A percentile compares a stretch with the other conserved stretches of the same genome.
Evolutionary conservation across 2,888 invertebrate species (phyloP).

Genomic region (Parthenolecanium corni): DNA sequence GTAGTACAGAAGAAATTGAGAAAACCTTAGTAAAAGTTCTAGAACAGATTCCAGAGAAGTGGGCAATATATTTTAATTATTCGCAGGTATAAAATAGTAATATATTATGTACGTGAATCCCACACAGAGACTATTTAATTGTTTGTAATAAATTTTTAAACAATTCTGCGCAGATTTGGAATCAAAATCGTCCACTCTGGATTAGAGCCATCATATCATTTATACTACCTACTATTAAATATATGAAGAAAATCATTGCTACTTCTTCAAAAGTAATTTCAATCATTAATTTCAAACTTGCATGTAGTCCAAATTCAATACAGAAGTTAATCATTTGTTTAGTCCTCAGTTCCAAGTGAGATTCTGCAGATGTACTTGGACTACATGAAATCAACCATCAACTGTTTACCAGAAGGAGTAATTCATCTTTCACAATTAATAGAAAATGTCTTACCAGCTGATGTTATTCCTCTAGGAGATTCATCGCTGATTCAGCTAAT

Average conservation of each 20-base stretch:
- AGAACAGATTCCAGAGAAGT: slow-evolving; percentile 20
- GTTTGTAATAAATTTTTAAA: no score
- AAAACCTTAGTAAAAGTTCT: slow-evolving; percentile 17
- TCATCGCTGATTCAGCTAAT: slow-evolving; percentile 62
- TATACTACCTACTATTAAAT: slow-evolving; percentile 13
- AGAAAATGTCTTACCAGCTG: slow-evolving; percentile 57
- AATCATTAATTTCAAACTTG: no score
- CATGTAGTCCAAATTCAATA: no score
- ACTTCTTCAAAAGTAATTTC: background rate
- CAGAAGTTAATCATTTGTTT: background rate
- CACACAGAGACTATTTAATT: no score
- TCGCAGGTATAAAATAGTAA: slow-evolving; percentile 3
- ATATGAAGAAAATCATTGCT: slow-evolving; percentile 3
- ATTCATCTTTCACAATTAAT: slow-evolving; percentile 44
- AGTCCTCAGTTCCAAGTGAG: slow-evolving; percentile 1
- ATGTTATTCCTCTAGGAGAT: slow-evolving; percentile 55
- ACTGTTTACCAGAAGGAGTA: slow-evolving; percentile 53
- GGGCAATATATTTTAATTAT: slow-evolving; percentile 17
- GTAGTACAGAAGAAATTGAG: slow-evolving; percentile 31
- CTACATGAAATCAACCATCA: slow-evolving; percentile 34
- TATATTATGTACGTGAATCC: no score
- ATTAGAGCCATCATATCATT: slow-evolving; percentile 50
- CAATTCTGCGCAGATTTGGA: slow-evolving; percentile 64
- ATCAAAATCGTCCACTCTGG: slow-evolving; percentile 67
- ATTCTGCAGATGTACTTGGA: slow-evolving; percentile 6